A percentile compares a stretch with the other conserved stretches of the same genome.
phyloP scores from a whole-genome alignment of 2,113 vertebrate species.

The Lasiurus cinereus region DNA sequence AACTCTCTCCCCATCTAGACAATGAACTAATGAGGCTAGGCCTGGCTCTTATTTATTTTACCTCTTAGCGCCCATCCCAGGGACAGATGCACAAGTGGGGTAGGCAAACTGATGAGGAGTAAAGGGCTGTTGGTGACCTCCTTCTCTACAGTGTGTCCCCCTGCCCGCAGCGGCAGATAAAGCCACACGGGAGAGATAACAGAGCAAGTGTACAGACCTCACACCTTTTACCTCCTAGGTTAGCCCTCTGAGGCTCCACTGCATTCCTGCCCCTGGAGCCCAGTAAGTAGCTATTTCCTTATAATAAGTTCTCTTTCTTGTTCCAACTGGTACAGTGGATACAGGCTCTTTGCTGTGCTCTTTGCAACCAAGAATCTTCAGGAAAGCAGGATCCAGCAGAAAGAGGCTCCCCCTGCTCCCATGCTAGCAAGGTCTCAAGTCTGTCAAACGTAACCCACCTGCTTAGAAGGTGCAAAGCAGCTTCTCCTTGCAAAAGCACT shows the following conservation, averaged over 20 bases:
- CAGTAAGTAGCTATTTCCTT: not conserved
- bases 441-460: not conserved
- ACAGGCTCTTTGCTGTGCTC: not conserved
- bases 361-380: not conserved
- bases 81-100: not conserved
- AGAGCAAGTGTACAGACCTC: not conserved
- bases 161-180: not conserved
- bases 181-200: not conserved
- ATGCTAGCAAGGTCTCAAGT: not conserved
- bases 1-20: too few species aligned
- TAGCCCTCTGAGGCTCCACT: not conserved
- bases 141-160: too few species aligned
- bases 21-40: not conserved
- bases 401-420: not conserved
- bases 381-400: not conserved
- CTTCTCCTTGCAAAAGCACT: not conserved
- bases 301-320: not conserved
- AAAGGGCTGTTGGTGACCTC: too few species aligned
- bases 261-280: not conserved
- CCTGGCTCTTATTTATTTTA: not conserved
- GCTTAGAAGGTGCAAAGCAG: not conserved
- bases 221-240: fast-evolving
- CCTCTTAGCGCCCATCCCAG: not conserved
- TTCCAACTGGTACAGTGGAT: not conserved
- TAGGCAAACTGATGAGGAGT: not conserved